Percentiles rank a stretch among this genome's conserved stretches.
These are phyloP conservation scores for Mellivora capensis DNA, from an alignment of 2,113 vertebrate genomes.

Conservation along the genomic window DNA sequence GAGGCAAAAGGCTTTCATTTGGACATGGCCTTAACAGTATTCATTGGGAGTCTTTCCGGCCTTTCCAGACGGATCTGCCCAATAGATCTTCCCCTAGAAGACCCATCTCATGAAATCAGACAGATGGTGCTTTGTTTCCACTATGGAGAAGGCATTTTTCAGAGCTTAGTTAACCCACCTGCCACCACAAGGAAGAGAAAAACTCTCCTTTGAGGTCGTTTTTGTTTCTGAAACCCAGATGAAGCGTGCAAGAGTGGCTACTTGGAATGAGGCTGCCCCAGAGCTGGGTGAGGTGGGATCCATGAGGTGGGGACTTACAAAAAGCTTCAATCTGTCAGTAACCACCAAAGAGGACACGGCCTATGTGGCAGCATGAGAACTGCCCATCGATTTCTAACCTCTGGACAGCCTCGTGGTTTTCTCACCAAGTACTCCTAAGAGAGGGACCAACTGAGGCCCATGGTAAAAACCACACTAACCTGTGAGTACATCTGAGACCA, in stretches of 20 bases:
- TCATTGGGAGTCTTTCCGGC: neutral
- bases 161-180: neutral
- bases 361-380: no score
- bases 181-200: neutral
- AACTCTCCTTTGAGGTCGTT: neutral
- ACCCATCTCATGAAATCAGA: neutral
- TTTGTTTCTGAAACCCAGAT: neutral
- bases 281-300: neutral
- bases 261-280: neutral
- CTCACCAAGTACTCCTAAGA: neutral
- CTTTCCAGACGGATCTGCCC: neutral
- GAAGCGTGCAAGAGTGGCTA: neutral
- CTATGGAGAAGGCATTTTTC: neutral
- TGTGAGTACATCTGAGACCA: neutral
- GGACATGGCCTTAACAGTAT: neutral
- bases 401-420: accelerated
- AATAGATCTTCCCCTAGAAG: neutral
- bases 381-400: neutral
- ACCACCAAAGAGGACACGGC: no score
- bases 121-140: neutral
- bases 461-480: neutral
- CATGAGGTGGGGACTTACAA: neutral
- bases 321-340: neutral
- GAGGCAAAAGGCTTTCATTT: neutral
- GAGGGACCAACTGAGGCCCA: accelerated